These are phyloP conservation scores for Myotis yumanensis DNA, from an alignment of 2,113 vertebrate species.

Conservation along the genomic window DNA sequence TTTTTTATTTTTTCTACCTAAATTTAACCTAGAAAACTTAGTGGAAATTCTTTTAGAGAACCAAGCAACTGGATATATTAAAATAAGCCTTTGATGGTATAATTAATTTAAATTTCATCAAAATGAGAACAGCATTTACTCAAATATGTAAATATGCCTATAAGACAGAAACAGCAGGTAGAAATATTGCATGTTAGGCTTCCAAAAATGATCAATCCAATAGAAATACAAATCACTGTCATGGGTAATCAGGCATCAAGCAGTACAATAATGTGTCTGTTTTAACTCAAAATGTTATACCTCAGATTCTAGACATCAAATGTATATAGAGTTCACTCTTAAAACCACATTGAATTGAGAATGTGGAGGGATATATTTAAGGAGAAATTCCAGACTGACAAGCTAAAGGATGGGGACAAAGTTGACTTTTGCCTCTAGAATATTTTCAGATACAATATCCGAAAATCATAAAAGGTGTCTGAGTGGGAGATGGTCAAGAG, in stretches of 20 bases:
- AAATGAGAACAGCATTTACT: constrained; percentile 38
- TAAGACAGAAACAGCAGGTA: constrained; percentile 31
- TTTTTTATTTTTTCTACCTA: neutral
- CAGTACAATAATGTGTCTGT: constrained; percentile 33
- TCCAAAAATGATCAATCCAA: constrained; percentile 4
- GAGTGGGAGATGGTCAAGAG: neutral
- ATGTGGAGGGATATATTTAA: neutral
- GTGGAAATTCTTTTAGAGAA: neutral
- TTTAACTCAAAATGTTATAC: constrained; percentile 29
- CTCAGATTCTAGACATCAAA: neutral
- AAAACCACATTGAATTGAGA: neutral
- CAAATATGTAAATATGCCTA: constrained; percentile 32
- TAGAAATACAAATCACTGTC: constrained; percentile 33
- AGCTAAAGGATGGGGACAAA: neutral
- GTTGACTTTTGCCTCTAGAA: neutral
- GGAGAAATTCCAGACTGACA: neutral
- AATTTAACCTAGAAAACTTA: constrained; percentile 19
- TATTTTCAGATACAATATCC: neutral
- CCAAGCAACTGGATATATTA: neutral
- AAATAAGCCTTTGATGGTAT: neutral
- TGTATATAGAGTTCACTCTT: neutral
- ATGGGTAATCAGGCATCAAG: constrained; percentile 11
- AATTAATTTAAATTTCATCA: constrained; percentile 64
- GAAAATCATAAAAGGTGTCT: neutral
- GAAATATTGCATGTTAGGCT: constrained; percentile 11